Evolutionary conservation across 1,140 invertebrate species (phyloP).

Genomic region (Parasteatoda tepidariorum): DNA sequence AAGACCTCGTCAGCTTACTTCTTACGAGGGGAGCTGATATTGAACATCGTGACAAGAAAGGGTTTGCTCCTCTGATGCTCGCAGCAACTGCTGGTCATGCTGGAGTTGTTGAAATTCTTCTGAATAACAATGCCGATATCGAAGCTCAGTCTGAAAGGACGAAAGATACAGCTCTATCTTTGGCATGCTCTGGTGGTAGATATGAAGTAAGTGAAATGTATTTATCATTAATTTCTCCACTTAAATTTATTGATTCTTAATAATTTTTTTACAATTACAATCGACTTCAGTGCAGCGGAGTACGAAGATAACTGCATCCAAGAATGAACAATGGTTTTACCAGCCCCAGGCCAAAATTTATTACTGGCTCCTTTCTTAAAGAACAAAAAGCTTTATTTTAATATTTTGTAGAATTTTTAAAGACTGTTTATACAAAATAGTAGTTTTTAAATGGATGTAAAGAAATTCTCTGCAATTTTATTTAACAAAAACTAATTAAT

Average conservation of each 20-base stretch:
- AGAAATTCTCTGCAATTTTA: too few species aligned
- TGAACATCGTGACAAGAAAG: conserved; percentile 98
- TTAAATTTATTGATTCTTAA: neutral
- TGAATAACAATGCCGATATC: conserved; percentile 93
- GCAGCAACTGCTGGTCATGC: conserved; percentile 97
- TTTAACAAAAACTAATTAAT: too few species aligned
- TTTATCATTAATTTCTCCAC: too few species aligned
- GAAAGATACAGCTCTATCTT: conserved; percentile 96
- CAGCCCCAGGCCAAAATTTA: too few species aligned
- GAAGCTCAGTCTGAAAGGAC: conserved; percentile 99
- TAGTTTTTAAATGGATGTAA: too few species aligned
- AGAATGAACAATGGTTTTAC: too few species aligned
- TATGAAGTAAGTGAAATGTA: conserved; percentile 78
- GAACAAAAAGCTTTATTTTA: too few species aligned
- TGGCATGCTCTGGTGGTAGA: conserved; percentile 96
- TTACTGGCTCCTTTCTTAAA: neutral
- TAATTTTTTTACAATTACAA: neutral
- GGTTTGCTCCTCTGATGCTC: conserved; percentile 96
- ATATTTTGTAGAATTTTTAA: too few species aligned
- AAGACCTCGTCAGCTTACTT: conserved; percentile 92
- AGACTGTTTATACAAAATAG: too few species aligned
- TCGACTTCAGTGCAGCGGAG: neutral
- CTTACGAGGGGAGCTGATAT: conserved; percentile 92
- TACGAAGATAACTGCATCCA: too few species aligned
- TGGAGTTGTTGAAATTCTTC: conserved; percentile 85